Conservation (phyloP, 2,113 vertebrate species). For the Orycteropus afer region DNA sequence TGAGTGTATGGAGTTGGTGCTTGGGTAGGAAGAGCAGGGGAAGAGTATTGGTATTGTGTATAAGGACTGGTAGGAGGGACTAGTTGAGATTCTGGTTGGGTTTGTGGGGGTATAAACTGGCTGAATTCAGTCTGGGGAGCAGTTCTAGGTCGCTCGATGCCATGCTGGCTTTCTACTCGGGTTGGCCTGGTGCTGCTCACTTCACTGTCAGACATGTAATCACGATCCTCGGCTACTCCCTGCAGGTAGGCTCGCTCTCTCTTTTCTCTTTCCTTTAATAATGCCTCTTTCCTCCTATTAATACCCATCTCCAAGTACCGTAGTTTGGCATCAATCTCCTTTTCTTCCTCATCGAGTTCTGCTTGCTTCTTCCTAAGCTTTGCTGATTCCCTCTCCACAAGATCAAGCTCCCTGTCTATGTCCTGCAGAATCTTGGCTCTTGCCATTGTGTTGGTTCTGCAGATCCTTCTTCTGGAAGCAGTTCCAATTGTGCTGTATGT, state of each 20-base stretch:
- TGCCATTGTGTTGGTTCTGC: conserved; percentile 97
- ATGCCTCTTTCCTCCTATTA: conserved; percentile 97
- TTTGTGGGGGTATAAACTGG: conserved; percentile 96
- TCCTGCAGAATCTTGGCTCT: conserved; percentile 99
- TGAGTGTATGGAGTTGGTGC: conserved; percentile 95
- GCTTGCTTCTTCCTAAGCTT: conserved; percentile 99
- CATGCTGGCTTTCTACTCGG: conserved; percentile 91
- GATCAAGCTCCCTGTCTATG: conserved; percentile 97
- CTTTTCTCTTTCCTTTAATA: conserved; percentile 98
- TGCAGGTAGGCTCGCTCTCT: conserved; percentile 98
- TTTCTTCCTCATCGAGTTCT: conserved; percentile 98
- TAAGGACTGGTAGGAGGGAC: conserved; percentile 95
- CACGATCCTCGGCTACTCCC: conserved; percentile 98
- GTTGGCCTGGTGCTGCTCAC: conserved; percentile 94
- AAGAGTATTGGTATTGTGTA: conserved; percentile 95
- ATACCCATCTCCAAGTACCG: conserved; percentile 99
- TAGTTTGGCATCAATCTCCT: conserved; percentile 98
- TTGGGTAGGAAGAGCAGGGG: conserved; percentile 92
- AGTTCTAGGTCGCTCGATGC: conserved; percentile 94
- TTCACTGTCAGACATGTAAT: conserved; percentile 99
- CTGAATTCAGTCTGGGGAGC: conserved; percentile 97
- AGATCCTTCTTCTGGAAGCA: conserved; percentile 93
- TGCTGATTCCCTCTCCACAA: conserved; percentile 98
- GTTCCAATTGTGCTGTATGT: conserved; percentile 91
- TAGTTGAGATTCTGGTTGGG: conserved; percentile 95